A percentile compares a stretch with the other conserved stretches of the same genome.
Conservation (phyloP, 2,113 vertebrate genomes). For the Neopipo cinnamomea region DNA sequence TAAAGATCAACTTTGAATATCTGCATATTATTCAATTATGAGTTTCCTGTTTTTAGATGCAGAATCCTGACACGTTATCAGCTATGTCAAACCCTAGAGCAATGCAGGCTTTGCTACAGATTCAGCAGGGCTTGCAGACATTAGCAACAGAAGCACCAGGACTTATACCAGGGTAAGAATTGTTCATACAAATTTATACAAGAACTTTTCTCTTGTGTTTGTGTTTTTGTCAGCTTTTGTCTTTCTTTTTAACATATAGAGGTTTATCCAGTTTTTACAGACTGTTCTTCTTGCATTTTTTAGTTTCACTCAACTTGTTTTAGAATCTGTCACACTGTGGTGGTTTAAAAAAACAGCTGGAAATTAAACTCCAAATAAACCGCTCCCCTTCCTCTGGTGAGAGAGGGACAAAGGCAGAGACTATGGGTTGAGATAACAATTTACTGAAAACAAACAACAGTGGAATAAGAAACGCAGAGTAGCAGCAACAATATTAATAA, state of each 20-base stretch:
- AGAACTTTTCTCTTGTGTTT: background rate
- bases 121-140: slow-evolving; percentile 88
- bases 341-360: background rate
- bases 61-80: slow-evolving; percentile 84
- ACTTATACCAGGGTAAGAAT: slow-evolving; percentile 81
- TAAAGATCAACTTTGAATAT: background rate
- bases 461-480: background rate
- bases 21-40: background rate
- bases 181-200: background rate
- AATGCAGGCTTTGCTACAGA: slow-evolving; percentile 87
- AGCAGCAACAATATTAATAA: background rate
- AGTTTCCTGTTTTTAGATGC: slow-evolving; percentile 76
- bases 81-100: slow-evolving; percentile 89
- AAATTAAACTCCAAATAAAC: background rate
- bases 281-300: background rate
- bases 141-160: slow-evolving; percentile 83
- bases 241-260: background rate
- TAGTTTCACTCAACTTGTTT: background rate
- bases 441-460: background rate
- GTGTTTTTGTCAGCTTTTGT: background rate
- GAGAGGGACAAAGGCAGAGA: background rate
- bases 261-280: background rate
- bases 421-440: background rate
- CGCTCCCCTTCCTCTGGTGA: background rate
- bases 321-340: background rate